phyloP scores from a whole-genome alignment of 2,797 vertebrate species.

The Helicolenus hilgendorfi region DNA sequence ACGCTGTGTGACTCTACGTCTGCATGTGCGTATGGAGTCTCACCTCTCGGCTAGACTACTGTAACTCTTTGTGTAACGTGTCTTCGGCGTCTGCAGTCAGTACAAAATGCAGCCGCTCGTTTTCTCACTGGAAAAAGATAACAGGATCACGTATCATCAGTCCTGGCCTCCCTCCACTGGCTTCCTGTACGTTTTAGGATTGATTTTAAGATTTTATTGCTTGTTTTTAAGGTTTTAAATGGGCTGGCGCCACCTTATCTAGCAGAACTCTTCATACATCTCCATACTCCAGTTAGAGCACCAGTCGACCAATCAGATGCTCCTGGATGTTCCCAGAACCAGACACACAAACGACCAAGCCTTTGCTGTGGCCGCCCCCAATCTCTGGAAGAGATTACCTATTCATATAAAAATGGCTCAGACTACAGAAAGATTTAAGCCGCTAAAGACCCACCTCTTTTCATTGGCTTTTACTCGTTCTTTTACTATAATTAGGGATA shows the following conservation, averaged over 20 bases:
- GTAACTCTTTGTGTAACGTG: background rate
- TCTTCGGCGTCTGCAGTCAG: background rate
- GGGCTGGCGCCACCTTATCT: background rate
- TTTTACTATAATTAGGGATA: too few species aligned
- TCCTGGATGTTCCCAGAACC: background rate
- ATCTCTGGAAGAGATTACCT: background rate
- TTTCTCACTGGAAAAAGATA: background rate
- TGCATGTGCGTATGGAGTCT: background rate
- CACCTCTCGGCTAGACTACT: background rate
- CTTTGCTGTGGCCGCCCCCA: too few species aligned
- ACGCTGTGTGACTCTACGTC: slow-evolving; percentile 12
- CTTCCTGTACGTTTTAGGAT: background rate
- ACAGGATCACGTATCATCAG: background rate
- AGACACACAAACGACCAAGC: too few species aligned
- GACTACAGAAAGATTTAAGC: background rate
- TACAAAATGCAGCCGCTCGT: background rate
- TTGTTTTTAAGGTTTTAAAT: background rate
- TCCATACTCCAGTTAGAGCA: background rate
- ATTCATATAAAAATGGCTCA: background rate
- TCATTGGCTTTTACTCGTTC: background rate
- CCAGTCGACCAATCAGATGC: background rate
- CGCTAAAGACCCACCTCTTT: background rate
- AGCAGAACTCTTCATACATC: background rate
- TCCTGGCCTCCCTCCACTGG: background rate
- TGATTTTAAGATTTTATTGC: background rate